phyloP scores from a whole-genome alignment of 2,888 invertebrate genomes.

The Cryptosula pallasiana region DNA sequence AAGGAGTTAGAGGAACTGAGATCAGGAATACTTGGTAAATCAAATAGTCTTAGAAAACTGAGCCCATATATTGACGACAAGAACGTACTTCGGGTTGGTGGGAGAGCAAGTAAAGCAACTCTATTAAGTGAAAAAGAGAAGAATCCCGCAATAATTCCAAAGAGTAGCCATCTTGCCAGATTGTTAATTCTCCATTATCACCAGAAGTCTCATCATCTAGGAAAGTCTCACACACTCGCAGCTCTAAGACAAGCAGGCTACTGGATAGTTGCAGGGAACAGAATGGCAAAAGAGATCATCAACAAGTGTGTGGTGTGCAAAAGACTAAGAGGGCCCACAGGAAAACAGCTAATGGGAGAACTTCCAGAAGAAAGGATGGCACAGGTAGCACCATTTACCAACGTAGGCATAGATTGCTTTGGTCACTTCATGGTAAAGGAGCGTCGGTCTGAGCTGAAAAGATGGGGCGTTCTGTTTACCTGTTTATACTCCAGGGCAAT shows the following conservation, averaged over 20 bases:
- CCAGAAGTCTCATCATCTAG: neutral
- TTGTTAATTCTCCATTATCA: neutral
- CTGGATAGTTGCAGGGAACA: neutral
- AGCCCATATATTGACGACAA: neutral
- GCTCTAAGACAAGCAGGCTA: neutral
- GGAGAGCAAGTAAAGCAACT: neutral
- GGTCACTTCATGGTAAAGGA: neutral
- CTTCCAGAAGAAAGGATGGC: neutral
- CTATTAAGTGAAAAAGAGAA: neutral
- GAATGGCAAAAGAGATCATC: neutral
- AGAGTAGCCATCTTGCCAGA: neutral
- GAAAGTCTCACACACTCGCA: neutral
- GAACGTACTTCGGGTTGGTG: neutral
- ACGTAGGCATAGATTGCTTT: conserved; percentile 15
- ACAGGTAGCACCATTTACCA: neutral
- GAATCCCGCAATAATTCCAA: neutral
- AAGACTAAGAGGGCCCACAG: neutral
- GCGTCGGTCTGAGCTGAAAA: conserved; percentile 31
- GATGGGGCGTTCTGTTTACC: conserved; percentile 39
- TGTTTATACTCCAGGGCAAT: conserved; percentile 40
- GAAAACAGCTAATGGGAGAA: neutral
- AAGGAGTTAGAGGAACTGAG: neutral
- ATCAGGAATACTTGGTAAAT: neutral
- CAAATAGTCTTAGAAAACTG: neutral
- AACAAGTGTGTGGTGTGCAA: neutral